Percentiles rank a stretch among this genome's conserved stretches.
These are phyloP conservation scores for Montipora sp. DNA, from an alignment of 64 coral and sea anemone species.

Conservation along the genomic window DNA sequence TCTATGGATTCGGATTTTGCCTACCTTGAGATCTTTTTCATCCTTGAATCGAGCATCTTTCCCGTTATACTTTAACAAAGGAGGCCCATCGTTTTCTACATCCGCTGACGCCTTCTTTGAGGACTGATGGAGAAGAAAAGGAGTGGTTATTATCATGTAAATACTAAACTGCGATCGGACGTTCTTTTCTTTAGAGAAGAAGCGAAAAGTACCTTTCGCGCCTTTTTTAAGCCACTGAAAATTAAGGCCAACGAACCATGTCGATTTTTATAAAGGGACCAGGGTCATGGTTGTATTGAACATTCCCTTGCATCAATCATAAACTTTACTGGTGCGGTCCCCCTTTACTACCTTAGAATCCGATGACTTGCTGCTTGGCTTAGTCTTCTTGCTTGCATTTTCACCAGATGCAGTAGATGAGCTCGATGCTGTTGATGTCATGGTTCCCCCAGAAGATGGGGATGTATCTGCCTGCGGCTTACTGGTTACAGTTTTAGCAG, in stretches of 20 bases:
- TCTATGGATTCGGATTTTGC: neutral
- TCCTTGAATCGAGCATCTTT: constrained; percentile 94
- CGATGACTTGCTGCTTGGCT: constrained; percentile 24
- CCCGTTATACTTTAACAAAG: constrained; percentile 73
- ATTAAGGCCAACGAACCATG: too few species aligned
- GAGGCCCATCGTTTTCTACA: constrained; percentile 70
- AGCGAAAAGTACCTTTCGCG: too few species aligned
- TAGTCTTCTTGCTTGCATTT: constrained; percentile 31
- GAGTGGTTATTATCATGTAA: neutral
- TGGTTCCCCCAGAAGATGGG: neutral
- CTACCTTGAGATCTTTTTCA: constrained; percentile 93
- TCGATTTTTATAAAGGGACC: too few species aligned
- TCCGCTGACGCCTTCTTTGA: constrained; percentile 62
- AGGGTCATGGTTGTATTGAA: too few species aligned
- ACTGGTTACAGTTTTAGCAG: constrained; percentile 24
- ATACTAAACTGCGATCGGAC: too few species aligned
- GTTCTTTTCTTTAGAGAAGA: too few species aligned
- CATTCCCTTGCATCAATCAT: too few species aligned
- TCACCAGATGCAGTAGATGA: neutral
- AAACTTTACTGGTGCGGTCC: too few species aligned
- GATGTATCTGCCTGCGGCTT: constrained; percentile 41
- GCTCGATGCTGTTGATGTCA: neutral
- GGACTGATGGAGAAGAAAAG: constrained; percentile 11
- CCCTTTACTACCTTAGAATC: constrained; percentile 10
- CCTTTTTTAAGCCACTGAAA: too few species aligned